These are phyloP conservation scores for Lepus americanus DNA, from an alignment of 2,113 vertebrate species.

Conservation along the genomic window DNA sequence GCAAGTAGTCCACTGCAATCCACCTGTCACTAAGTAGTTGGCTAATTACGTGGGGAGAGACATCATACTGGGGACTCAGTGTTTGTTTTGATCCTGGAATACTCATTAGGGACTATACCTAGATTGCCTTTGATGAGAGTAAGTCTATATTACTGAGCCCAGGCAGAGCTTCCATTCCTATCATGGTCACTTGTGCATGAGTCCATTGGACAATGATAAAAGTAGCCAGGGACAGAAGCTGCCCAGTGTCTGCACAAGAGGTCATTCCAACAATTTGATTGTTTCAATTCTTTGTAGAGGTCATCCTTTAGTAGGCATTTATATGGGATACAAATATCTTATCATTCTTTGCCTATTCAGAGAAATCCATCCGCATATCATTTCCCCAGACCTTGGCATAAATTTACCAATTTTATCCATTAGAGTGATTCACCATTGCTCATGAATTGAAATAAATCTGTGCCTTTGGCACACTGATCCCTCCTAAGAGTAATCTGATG, in stretches of 20 bases:
- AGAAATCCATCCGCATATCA: not conserved
- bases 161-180: not conserved
- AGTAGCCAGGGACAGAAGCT: not conserved
- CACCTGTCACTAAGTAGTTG: too few relatives aligned
- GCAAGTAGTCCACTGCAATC: too few relatives aligned
- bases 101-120: not conserved
- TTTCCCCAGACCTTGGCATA: not conserved
- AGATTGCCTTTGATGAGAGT: not conserved
- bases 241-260: not conserved
- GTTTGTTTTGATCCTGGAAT: not conserved
- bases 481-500: not conserved
- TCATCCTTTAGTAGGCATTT: not conserved
- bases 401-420: not conserved
- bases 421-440: not conserved
- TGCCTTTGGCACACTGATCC: not conserved
- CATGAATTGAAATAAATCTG: not conserved
- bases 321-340: not conserved
- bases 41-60: not conserved
- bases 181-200: not conserved
- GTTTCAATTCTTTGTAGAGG: not conserved
- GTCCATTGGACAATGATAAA: not conserved
- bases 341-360: not conserved
- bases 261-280: not conserved
- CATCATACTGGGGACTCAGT: not conserved
- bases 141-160: not conserved